Evolutionary conservation across 2,888 invertebrate species (phyloP).

Genomic region (Dicyrtomina minuta): DNA sequence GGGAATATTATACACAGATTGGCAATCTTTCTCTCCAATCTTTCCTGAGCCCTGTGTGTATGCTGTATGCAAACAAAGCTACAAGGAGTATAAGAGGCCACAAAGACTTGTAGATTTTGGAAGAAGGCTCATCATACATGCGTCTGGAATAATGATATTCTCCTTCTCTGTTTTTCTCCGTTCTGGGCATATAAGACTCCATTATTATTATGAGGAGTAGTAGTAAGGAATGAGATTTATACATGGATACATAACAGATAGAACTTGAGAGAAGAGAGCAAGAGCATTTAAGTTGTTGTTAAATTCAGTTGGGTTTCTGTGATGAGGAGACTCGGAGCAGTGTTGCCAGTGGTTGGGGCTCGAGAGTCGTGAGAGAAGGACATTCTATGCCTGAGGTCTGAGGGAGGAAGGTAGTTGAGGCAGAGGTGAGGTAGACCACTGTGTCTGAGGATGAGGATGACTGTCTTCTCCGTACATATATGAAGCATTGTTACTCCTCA

Average conservation of each 20-base stretch:
- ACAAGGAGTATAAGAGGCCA: too few relatives aligned
- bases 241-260: not conserved
- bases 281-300: not conserved
- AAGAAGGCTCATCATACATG: too few relatives aligned
- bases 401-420: not conserved
- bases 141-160: too few relatives aligned
- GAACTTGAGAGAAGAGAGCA: not conserved
- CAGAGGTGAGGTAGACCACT: not conserved
- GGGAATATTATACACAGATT: too few relatives aligned
- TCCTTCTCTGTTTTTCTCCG: too few relatives aligned
- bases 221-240: not conserved
- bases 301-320: not conserved
- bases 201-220: too few relatives aligned
- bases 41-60: too few relatives aligned
- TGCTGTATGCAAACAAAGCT: too few relatives aligned
- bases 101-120: too few relatives aligned
- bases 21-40: too few relatives aligned
- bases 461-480: not conserved
- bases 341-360: constrained; percentile 25
- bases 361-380: constrained; percentile 28
- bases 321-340: not conserved
- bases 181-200: too few relatives aligned
- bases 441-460: too few relatives aligned
- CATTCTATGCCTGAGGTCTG: constrained; percentile 29
- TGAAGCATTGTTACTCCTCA: not conserved